Conservation (phyloP, 2,888 invertebrate species). For the Fissipunctia ypsillon region DNA sequence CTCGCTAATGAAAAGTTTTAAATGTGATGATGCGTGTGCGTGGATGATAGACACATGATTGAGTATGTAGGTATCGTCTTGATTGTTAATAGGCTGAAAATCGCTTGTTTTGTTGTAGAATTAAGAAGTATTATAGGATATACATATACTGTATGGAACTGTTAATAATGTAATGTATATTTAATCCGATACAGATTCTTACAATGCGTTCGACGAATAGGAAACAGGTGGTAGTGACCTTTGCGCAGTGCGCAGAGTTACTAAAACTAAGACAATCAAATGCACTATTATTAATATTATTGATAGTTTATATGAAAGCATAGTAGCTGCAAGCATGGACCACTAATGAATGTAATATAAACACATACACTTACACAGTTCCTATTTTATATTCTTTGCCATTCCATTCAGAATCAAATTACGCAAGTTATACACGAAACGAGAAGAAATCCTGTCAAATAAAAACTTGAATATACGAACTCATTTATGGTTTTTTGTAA, state of each 20-base stretch:
- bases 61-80: background rate
- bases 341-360: background rate
- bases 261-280: background rate
- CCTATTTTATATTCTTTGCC: conserved; percentile 18
- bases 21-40: conserved; percentile 9
- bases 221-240: conserved; percentile 4
- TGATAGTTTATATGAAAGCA: background rate
- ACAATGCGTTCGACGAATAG: background rate
- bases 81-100: background rate
- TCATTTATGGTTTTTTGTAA: conserved; percentile 13
- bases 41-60: background rate
- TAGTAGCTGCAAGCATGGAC: background rate
- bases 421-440: background rate
- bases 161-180: conserved; percentile 2
- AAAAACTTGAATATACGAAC: conserved; percentile 3
- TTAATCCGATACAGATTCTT: background rate
- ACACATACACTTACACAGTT: conserved; percentile 1
- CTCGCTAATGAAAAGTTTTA: conserved; percentile 22
- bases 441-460: background rate
- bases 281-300: background rate
- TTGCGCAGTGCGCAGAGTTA: background rate
- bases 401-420: background rate
- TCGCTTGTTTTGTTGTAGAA: background rate
- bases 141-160: background rate
- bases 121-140: background rate